Evolutionary conservation across 2,113 vertebrate genomes (phyloP).

Genomic region (Nerophis ophidion): DNA sequence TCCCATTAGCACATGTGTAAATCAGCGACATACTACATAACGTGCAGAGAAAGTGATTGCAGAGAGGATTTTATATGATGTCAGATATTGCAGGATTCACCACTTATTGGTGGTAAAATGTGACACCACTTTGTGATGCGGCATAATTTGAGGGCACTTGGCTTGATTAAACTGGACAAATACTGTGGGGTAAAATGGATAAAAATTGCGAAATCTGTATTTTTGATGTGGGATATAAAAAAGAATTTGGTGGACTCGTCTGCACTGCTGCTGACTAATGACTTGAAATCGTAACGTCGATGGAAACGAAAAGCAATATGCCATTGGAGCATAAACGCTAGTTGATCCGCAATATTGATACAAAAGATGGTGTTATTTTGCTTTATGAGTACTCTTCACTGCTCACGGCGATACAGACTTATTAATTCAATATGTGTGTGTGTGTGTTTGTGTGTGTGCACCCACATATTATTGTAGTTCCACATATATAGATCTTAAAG

Average conservation of each 20-base stretch:
- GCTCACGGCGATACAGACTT: not conserved
- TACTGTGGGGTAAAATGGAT: constrained; percentile 1
- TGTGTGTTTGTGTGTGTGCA: not conserved
- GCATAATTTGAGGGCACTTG: constrained; percentile 7
- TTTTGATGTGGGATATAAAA: not conserved
- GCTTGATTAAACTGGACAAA: constrained; percentile 7
- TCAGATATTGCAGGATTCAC: constrained; percentile 2
- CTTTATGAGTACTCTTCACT: constrained; percentile 12
- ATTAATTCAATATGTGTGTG: constrained; percentile 1
- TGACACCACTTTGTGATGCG: not conserved
- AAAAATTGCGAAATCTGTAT: not conserved
- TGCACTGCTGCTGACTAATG: constrained; percentile 10
- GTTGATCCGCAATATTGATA: constrained; percentile 24
- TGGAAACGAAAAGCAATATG: constrained; percentile 5
- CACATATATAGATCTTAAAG: not conserved
- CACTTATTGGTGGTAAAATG: constrained; percentile 4
- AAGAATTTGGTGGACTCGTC: constrained; percentile 1
- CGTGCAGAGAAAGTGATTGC: constrained; percentile 16
- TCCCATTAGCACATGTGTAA: constrained; percentile 4
- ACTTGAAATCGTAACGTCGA: constrained; percentile 24
- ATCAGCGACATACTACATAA: constrained; percentile 15
- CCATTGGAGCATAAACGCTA: constrained; percentile 11
- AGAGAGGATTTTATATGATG: constrained; percentile 11
- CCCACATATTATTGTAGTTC: not conserved
- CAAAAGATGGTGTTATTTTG: constrained; percentile 20